Conservation (phyloP, 2,113 vertebrate genomes). For the Argyrosomus japonicus region DNA sequence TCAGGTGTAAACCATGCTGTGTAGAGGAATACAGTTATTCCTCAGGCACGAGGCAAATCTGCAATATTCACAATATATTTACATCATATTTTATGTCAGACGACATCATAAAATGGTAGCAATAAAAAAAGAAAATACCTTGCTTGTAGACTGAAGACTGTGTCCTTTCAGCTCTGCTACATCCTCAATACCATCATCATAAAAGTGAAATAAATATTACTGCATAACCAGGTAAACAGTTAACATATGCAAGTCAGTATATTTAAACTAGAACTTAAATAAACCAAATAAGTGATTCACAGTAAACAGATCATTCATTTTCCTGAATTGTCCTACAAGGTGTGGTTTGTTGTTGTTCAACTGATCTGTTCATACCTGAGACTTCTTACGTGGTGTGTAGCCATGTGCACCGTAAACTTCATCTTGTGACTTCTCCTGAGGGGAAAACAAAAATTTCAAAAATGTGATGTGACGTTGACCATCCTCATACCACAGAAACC, state of each 20-base stretch:
- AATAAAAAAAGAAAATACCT: slow-evolving; percentile 12
- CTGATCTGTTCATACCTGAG: slow-evolving; percentile 26
- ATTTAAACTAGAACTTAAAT: too few species aligned
- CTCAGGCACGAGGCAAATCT: not conserved
- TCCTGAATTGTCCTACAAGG: too few species aligned
- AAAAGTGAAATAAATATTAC: not conserved
- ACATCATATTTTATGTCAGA: not conserved
- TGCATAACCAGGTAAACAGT: not conserved
- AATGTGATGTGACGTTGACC: not conserved
- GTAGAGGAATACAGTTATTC: not conserved
- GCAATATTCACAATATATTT: too few species aligned
- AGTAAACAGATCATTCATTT: too few species aligned
- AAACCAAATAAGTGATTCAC: too few species aligned
- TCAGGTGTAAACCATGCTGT: not conserved
- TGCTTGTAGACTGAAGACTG: slow-evolving; percentile 11
- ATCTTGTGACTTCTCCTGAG: slow-evolving; percentile 45
- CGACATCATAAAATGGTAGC: not conserved
- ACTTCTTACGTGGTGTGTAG: slow-evolving; percentile 44
- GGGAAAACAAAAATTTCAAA: not conserved
- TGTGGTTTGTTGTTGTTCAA: not conserved
- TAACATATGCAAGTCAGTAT: too few species aligned
- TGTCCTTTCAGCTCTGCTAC: not conserved
- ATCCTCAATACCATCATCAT: slow-evolving; percentile 44
- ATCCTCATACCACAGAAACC: not conserved
- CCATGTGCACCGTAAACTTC: slow-evolving; percentile 43